Base-by-base conservation (phyloP, 1,140 invertebrate genomes). In the Atta texana region DNA sequence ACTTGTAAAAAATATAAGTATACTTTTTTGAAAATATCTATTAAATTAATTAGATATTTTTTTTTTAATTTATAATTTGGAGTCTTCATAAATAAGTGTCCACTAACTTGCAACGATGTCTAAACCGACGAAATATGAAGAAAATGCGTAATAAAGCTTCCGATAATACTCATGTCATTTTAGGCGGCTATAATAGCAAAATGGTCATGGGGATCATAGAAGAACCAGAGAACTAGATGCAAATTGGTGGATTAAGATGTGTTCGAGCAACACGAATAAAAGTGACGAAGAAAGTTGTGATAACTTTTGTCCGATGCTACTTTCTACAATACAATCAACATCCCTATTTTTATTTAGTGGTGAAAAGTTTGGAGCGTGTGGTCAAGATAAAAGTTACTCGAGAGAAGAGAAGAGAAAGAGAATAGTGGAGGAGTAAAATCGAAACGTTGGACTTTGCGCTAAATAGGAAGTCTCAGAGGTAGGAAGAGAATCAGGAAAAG, bases 291-390 rank as follows among this genome's bases (percentile, higher is more conserved):
- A 34, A 75, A 84, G 21, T 75, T 21, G 44, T 55, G 55, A 39
- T 61, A 61, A 84, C 80, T 74, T 84, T 84, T 44, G 55, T 34
- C 2, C 68, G 68, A 44, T 63, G n/a, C 69, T 75, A 31, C 16
- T 24, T 74, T 39, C n/a, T 69, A 61, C 80, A 51, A 81, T 81
- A 55, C 39, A 84, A 39, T 84, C 69, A 84, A 61, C 55, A 18
- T 75, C n/a, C 55, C 39, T 75, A 69, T 84, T 84, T 84, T 75
- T 84, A 84, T 84, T 74, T n/a, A 28, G 68, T 14, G 69, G 57
- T 74, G 68, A 63, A 84, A 84, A 84, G 69, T 84, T 39, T 28
- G n/a, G 55, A 34, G 39, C 57, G n/a, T 51, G 69, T 49, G 80
- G 28, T 39, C 55, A 49, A 59, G 69, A 75, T 44, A 71, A 84